These are phyloP conservation scores for Eurosta solidaginis DNA, from an alignment of 1,140 invertebrate genomes.

Conservation along the genomic window DNA sequence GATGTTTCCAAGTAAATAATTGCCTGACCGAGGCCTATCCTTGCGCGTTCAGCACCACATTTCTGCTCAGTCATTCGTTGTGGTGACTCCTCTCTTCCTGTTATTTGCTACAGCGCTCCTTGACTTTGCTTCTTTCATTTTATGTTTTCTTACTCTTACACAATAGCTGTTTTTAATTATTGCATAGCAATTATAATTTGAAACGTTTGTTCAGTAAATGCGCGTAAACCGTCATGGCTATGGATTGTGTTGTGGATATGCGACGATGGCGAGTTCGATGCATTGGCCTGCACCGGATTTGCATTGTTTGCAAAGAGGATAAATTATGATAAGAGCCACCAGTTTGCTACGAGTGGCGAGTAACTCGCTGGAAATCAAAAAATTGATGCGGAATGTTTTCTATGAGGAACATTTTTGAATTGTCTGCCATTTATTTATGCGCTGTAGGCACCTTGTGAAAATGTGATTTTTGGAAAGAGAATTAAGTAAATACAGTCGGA, in stretches of 20 bases:
- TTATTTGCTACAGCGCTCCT: not conserved
- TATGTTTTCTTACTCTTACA: not conserved
- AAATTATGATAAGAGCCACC: no score
- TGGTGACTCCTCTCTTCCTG: not conserved
- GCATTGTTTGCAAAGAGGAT: not conserved
- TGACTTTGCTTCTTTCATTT: no score
- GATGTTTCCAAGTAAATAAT: not conserved
- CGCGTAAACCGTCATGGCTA: not conserved
- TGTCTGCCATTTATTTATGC: no score
- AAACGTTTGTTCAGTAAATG: no score
- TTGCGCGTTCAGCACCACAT: not conserved
- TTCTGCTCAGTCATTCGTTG: not conserved
- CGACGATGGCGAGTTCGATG: not conserved
- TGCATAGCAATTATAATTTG: not conserved
- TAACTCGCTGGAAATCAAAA: no score
- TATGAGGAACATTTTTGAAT: no score
- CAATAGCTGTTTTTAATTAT: not conserved
- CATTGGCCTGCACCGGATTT: not conserved
- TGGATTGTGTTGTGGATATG: not conserved
- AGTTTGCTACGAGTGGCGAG: no score
- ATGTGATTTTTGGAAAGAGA: no score
- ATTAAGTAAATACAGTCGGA: no score
- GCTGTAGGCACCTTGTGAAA: no score
- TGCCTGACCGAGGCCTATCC: not conserved
- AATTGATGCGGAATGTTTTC: no score